Conservation (phyloP, 1,140 invertebrate species). For the Maniola jurtina region DNA sequence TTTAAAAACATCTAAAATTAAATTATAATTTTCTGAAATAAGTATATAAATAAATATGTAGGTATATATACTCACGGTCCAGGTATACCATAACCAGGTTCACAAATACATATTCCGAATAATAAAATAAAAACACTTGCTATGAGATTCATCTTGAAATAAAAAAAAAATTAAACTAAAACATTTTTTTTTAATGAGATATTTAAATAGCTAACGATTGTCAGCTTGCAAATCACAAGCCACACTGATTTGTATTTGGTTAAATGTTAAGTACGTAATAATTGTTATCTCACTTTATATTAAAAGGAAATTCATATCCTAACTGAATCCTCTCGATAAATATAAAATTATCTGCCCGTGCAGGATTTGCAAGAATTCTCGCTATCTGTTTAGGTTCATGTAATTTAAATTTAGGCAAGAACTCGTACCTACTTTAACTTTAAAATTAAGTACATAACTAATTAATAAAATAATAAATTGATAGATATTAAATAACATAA, state of each 20-base stretch:
- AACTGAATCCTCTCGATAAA: slow-evolving; percentile 53
- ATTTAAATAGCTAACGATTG: slow-evolving; percentile 35
- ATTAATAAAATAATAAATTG: too few relatives aligned
- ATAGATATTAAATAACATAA: too few relatives aligned
- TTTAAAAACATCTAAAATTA: too few relatives aligned
- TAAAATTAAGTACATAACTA: too few relatives aligned
- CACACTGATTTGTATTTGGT: slow-evolving; percentile 45
- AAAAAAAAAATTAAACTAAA: slow-evolving; percentile 9
- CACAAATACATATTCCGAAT: slow-evolving; percentile 40
- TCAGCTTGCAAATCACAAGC: slow-evolving; percentile 45
- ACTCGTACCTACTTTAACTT: too few relatives aligned
- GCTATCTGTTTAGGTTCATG: slow-evolving; percentile 18
- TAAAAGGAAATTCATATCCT: slow-evolving; percentile 49
- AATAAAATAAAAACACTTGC: slow-evolving; percentile 48
- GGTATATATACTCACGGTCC: slow-evolving; percentile 49
- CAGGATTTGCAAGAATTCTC: slow-evolving; percentile 38
- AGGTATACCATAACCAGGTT: slow-evolving; percentile 47
- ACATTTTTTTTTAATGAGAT: slow-evolving; percentile 27
- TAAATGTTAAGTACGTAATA: slow-evolving; percentile 29
- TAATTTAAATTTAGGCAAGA: not conserved
- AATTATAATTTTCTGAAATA: too few relatives aligned
- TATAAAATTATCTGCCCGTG: slow-evolving; percentile 44
- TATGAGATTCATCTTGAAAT: slow-evolving; percentile 50
- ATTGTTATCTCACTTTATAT: slow-evolving; percentile 42
- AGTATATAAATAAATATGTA: not conserved